Evolutionary conservation across 1,140 invertebrate genomes (phyloP).

Genomic region (Bombus ignitus): DNA sequence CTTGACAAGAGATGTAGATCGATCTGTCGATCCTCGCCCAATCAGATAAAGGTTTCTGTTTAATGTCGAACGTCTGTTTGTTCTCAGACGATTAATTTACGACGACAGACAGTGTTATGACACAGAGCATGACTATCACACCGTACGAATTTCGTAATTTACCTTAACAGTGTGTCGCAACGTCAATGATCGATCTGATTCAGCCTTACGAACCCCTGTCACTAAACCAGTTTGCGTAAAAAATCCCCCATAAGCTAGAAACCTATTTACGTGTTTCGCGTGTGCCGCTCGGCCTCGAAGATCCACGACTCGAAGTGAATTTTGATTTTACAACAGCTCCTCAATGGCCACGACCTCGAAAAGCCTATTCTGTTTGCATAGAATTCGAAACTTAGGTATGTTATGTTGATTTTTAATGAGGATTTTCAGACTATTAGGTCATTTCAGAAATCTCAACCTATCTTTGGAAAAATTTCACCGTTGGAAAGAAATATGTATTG

Average conservation of each 20-base stretch:
- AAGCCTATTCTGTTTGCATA: constrained; percentile 2
- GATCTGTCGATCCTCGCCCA: not conserved
- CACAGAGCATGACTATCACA: not conserved
- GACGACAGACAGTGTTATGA: not conserved
- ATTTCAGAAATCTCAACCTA: not conserved
- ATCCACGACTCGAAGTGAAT: constrained; percentile 46
- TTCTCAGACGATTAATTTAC: constrained; percentile 7
- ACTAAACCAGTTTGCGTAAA: constrained; percentile 42
- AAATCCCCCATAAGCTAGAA: constrained; percentile 33
- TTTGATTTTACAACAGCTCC: constrained; percentile 25
- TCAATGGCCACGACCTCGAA: constrained; percentile 18
- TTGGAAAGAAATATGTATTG: too few relatives aligned
- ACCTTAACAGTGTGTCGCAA: not conserved
- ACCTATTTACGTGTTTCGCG: constrained; percentile 55
- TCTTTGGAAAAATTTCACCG: too few relatives aligned
- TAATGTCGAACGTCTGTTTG: not conserved
- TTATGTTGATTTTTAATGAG: not conserved
- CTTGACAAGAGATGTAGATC: not conserved
- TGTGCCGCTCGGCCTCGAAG: constrained; percentile 37
- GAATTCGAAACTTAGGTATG: not conserved
- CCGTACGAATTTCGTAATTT: constrained; percentile 16
- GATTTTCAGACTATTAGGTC: too few relatives aligned
- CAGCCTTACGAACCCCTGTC: not conserved
- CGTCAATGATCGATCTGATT: not conserved
- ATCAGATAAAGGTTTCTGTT: not conserved